Base-by-base conservation (phyloP, 2,888 invertebrate species). In the Terebella lapidaria region DNA sequence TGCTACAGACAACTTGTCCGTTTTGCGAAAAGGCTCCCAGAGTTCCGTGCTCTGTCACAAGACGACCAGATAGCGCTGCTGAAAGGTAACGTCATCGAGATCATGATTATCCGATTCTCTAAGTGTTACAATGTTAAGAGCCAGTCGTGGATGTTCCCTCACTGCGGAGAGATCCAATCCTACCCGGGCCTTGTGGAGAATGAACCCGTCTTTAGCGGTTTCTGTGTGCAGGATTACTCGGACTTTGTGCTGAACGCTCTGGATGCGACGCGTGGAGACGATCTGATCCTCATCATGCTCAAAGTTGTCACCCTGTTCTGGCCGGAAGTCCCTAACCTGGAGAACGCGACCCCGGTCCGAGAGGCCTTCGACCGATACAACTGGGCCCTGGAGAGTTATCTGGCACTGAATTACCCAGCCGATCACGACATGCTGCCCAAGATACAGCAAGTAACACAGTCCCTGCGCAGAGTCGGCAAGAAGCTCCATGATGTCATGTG, bases 31-130 rank as follows among this genome's bases (percentile, higher is more conserved):
- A 15, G 22, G 24, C 22, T 49, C 18, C 49, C 49, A 22, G 18
- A 49, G 22, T 49, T 49, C 49, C 49, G 49, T 5, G 10, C 22
- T 5, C 49, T 49, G 18, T 5, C 18, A 5, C 49, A 49, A 22
- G 49, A 49, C n/a, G 49, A 49, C 24, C 49, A 49, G 49, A 49
- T 49, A 10, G 49, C 49, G 5, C 18, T 49, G 5, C 49, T 49
- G 18, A 49, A 49, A 24, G 10, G 18, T 49, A 49, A 49, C 49
- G 49, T 49, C 18, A 22, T 49, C 18, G 49, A 49, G 22, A 22
- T 49, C 18, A 49, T 49, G 49, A 49, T 49, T 22, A 5, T 49
- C n/a, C 49, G 49, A 15, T 49, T 49, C 49, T 49, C 18, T 24
- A 49, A 49, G 49, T 49, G 49, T 22, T 49, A 49, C 24, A 49